Evolutionary conservation across 2,113 vertebrate genomes (phyloP), one percentile per base, ranked within the genome.

Genomic region (Condylura cristata): DNA sequence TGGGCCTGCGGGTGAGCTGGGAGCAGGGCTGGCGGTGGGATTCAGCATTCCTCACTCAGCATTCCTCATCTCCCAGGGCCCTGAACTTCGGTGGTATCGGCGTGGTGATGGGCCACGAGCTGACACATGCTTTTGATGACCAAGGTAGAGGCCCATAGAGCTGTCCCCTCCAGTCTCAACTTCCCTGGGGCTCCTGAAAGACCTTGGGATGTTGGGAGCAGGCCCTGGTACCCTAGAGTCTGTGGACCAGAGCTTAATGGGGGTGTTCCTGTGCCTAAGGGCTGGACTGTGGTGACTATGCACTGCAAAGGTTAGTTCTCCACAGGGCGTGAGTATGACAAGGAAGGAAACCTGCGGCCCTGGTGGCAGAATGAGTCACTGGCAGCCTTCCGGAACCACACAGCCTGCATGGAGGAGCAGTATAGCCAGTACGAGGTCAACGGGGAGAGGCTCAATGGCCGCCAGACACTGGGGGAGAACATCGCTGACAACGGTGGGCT

Each of bases 41-140:
- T 41, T 18, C 8, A 6, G 63, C 39, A 0, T 34, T 44, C 39
- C 32, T 96, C 76, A 94, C 63, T 74, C 88, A 86, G 46, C 30
- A 44, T 83, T 83, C 28, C 79, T 96, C 68, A 72, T 44, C 72
- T 32, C 70, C 22, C 96, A 99, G 99, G 98, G 99, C 99, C 10
- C 97, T 99, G 94, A 99, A 99, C 98, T 99, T 99, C 0, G 99
- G 99, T 1, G 99, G 99, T 34, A 99, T 99, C 1, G 99, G 99
- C 0, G 99, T 99, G 72, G 99, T 99, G 97, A 99, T 99, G 99
- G 99, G 99, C 63, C 99, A 99, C 0, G 99, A 99, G 97, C 98
- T 99, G 96, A 99, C 99, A 2, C 99, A 99, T 1, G 99, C 99
- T 0, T 99, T 99, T 18, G 99, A 99, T 58, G 99, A 99, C 97